These are phyloP conservation scores for Malthinus seriepunctatus DNA, from an alignment of 2,888 invertebrate genomes.

Conservation along the genomic window DNA sequence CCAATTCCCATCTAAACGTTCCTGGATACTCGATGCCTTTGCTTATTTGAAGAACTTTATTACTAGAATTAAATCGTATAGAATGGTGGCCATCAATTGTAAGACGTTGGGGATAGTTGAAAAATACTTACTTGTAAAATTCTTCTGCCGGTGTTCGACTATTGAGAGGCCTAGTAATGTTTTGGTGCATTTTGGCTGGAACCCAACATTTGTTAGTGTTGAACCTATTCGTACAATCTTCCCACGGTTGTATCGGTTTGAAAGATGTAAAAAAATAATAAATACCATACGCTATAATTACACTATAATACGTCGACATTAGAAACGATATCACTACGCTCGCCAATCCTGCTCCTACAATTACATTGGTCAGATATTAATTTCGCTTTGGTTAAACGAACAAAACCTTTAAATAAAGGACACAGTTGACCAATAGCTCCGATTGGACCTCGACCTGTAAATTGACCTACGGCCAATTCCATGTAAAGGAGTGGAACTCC, in stretches of 20 bases:
- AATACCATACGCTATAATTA: slow-evolving; percentile 92
- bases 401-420: slow-evolving; percentile 87
- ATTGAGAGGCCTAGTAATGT: slow-evolving; percentile 68
- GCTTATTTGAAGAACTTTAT: slow-evolving; percentile 84
- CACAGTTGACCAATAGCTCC: slow-evolving; percentile 90
- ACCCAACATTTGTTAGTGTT: slow-evolving; percentile 86
- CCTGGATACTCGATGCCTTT: slow-evolving; percentile 83
- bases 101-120: no score
- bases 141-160: slow-evolving; percentile 88
- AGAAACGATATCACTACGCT: slow-evolving; percentile 93
- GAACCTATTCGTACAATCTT: slow-evolving; percentile 83
- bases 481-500: slow-evolving; percentile 92
- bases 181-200: slow-evolving; percentile 60
- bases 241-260: slow-evolving; percentile 87
- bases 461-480: slow-evolving; percentile 92
- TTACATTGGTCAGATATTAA: background rate
- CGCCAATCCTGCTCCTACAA: slow-evolving; percentile 89
- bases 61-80: slow-evolving; percentile 58
- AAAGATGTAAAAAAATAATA: slow-evolving; percentile 93
- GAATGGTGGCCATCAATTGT: no score
- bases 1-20: slow-evolving; percentile 83
- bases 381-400: background rate
- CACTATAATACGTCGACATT: slow-evolving; percentile 94
- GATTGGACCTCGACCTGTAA: slow-evolving; percentile 89
- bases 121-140: slow-evolving; percentile 80